Percentiles rank a stretch among this genome's conserved stretches.
Evolutionary conservation across 2,888 invertebrate genomes (phyloP).

Genomic region (Neocrepidodera transversa): DNA sequence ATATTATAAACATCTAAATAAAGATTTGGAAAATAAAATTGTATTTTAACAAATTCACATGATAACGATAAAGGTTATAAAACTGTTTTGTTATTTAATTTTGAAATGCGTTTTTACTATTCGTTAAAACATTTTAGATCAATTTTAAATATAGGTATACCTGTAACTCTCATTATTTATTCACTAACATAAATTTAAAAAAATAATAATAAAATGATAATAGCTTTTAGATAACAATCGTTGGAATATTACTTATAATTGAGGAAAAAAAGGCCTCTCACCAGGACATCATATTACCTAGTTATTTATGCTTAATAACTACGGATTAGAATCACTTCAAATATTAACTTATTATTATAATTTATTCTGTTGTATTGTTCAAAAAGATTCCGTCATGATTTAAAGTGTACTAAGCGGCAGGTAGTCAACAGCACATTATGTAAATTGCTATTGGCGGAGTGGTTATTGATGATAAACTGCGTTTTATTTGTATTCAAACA

Average conservation of each 20-base stretch:
- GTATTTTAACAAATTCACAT: too few species aligned
- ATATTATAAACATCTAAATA: too few species aligned
- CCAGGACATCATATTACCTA: neutral
- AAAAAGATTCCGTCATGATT: slow-evolving; percentile 7
- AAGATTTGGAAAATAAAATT: too few species aligned
- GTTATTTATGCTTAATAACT: slow-evolving; percentile 6
- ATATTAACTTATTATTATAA: slow-evolving; percentile 11
- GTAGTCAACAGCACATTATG: slow-evolving; percentile 29
- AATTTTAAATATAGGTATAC: too few species aligned
- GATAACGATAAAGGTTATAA: too few species aligned
- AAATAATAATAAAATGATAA: too few species aligned
- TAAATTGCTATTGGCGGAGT: slow-evolving; percentile 35
- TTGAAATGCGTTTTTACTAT: too few species aligned
- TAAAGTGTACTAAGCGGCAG: slow-evolving; percentile 12
- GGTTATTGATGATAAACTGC: slow-evolving; percentile 31
- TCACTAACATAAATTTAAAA: too few species aligned
- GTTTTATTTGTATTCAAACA: slow-evolving; percentile 30
- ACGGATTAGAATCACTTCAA: slow-evolving; percentile 1
- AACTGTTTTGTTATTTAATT: too few species aligned
- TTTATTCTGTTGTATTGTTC: slow-evolving; percentile 10
- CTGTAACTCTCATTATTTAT: too few species aligned
- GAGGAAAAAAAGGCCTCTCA: neutral
- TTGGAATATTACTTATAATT: neutral
- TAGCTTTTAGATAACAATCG: neutral
- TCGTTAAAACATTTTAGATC: too few species aligned